These are phyloP conservation scores for Wiebesia pumilae DNA, from an alignment of 1,140 invertebrate genomes.

Conservation along the genomic window DNA sequence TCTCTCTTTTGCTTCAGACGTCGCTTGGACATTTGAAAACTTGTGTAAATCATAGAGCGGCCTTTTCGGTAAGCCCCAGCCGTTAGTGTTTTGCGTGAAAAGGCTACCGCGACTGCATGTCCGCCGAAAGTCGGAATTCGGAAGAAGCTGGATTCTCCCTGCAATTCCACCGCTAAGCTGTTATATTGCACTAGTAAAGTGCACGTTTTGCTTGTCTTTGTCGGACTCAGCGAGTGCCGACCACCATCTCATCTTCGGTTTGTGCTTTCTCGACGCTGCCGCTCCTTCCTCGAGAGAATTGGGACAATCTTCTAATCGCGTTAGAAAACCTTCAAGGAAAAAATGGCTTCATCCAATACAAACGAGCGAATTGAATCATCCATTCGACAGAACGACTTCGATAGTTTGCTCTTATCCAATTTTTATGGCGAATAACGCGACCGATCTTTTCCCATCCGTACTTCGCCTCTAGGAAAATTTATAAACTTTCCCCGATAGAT, in stretches of 20 bases:
- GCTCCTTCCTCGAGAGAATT: too few species aligned
- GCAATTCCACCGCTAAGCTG: neutral
- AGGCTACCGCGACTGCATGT: neutral
- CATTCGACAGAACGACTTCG: neutral
- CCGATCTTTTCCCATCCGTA: neutral
- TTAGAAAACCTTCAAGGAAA: neutral
- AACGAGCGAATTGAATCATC: neutral
- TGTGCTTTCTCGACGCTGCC: neutral
- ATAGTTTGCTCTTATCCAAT: neutral
- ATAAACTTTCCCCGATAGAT: too few species aligned
- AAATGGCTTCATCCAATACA: neutral
- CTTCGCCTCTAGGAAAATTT: neutral
- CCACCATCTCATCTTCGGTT: neutral
- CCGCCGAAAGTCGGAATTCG: constrained; percentile 27
- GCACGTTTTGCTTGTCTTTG: neutral
- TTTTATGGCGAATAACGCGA: too few species aligned
- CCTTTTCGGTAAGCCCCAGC: neutral
- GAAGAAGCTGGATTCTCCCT: neutral
- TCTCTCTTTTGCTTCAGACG: neutral
- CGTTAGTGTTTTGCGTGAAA: constrained; percentile 29
- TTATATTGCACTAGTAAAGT: constrained; percentile 22
- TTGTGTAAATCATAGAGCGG: constrained; percentile 22
- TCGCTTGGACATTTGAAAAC: neutral
- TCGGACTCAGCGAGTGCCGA: neutral
- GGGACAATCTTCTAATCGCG: too few species aligned